A percentile compares a stretch with the other conserved stretches of the same genome.
Evolutionary conservation across 2,797 vertebrate species (phyloP).

Genomic region (Danio jaintianensis): DNA sequence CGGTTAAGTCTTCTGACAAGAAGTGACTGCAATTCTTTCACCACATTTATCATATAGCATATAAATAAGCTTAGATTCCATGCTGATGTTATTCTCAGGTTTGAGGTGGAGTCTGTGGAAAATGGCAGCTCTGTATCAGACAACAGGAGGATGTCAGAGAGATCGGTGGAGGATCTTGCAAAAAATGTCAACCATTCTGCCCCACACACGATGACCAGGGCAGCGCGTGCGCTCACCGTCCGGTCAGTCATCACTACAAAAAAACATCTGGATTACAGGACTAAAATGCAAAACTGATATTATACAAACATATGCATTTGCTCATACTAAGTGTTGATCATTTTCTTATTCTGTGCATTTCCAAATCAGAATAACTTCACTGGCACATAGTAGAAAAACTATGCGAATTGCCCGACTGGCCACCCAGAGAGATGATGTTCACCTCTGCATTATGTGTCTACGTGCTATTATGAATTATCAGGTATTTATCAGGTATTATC

Average conservation of each 20-base stretch:
- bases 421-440: conserved; percentile 92
- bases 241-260: conserved; percentile 76
- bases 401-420: conserved; percentile 81
- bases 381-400: conserved; percentile 81
- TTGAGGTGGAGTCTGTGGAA: conserved; percentile 86
- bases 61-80: neutral
- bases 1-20: too few species aligned
- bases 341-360: conserved; percentile 8
- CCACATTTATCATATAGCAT: neutral
- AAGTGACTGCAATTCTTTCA: too few species aligned
- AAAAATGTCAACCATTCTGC: conserved; percentile 77
- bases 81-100: conserved; percentile 72
- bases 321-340: neutral
- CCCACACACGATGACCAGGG: conserved; percentile 78
- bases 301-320: neutral
- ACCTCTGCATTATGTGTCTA: conserved; percentile 97
- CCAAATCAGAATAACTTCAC: conserved; percentile 82
- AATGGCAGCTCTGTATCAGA: conserved; percentile 82
- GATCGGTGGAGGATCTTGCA: conserved; percentile 91
- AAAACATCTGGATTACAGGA: neutral
- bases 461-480: conserved; percentile 99
- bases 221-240: conserved; percentile 86
- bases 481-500: conserved; percentile 99
- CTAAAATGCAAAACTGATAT: neutral
- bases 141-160: conserved; percentile 80